Evolutionary conservation across 2,888 invertebrate genomes (phyloP).

Genomic region (Drosophila testacea): DNA sequence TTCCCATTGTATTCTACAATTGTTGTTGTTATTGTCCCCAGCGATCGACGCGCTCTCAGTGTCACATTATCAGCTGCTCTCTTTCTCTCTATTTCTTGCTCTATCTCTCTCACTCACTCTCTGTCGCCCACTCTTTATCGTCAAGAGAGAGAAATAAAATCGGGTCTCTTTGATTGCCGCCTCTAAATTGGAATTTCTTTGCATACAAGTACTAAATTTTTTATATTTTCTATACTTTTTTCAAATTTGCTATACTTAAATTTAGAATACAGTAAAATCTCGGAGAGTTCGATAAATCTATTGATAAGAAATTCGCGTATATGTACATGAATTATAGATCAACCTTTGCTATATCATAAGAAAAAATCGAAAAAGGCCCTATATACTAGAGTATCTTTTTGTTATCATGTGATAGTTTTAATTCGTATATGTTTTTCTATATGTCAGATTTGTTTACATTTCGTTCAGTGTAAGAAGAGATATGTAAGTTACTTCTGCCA

Average conservation of each 20-base stretch:
- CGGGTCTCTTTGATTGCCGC: conserved; percentile 20
- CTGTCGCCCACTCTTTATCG: conserved; percentile 28
- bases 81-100: conserved; percentile 4
- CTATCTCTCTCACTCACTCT: conserved; percentile 10
- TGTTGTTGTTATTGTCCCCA: conserved; percentile 43
- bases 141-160: conserved; percentile 6
- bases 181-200: conserved; percentile 42
- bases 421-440: not conserved
- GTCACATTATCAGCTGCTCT: conserved; percentile 63
- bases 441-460: not conserved
- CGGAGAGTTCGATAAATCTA: conserved; percentile 24
- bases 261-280: conserved; percentile 60
- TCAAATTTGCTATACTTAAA: conserved; percentile 43
- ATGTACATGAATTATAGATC: not conserved
- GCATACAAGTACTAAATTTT: conserved; percentile 40
- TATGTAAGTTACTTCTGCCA: not conserved
- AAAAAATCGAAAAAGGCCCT: not conserved
- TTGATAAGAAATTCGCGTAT: conserved; percentile 17
- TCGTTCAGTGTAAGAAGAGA: conserved; percentile 4
- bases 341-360: not conserved
- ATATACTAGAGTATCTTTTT: not conserved
- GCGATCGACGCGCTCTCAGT: conserved; percentile 34
- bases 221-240: conserved; percentile 17
- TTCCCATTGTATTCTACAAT: conserved; percentile 70
- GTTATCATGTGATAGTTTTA: not conserved